Evolutionary conservation across 1,140 invertebrate species (phyloP), one percentile per base, ranked within the genome.

Genomic region (Ceratitis capitata): DNA sequence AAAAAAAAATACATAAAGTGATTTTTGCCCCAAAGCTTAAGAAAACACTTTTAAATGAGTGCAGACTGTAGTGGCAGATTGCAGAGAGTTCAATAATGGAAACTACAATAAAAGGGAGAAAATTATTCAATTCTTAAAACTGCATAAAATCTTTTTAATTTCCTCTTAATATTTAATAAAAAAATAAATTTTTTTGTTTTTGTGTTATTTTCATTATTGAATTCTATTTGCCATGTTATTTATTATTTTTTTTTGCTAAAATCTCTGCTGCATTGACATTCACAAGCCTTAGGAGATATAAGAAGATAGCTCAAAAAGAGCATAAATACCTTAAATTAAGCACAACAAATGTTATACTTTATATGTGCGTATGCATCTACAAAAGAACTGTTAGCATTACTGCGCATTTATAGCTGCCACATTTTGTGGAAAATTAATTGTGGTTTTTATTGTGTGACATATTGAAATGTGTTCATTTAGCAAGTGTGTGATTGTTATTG

Each of bases 381-480:
- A 29, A 29, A 4, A 61, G 2, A 56, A n/a, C 1, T 61, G 58
- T 61, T 12, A 2, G 3, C 58, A 47, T 32, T 29, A 61, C 3
- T 6, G 29, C 61, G 29, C 29, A 19, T 61, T 42, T 47, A 39
- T 78, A 12, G 39, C 69, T 78, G 69, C 69, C 42, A 45, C 69
- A 78, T 78, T 74, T 78, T 19, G 69, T 78, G 35, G 69, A 78
- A 78, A 78, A 78, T 78, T 78, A 78, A 78, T 78, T 78, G 69
- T 47, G 69, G 69, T 78, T 78, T 78, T 78, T 78, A 78, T 78
- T 78, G 69, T 45, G 69, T 45, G 69, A 78, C 69, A 78, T 78
- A 78, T 78, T 78, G 69, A 78, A 78, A 78, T 78, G 39, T 78
- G 39, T 78, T 42, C 32, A 78, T 42, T 35, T 39, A 42, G 42